phyloP scores from a whole-genome alignment of 2,113 vertebrate species.

The Eira barbara region DNA sequence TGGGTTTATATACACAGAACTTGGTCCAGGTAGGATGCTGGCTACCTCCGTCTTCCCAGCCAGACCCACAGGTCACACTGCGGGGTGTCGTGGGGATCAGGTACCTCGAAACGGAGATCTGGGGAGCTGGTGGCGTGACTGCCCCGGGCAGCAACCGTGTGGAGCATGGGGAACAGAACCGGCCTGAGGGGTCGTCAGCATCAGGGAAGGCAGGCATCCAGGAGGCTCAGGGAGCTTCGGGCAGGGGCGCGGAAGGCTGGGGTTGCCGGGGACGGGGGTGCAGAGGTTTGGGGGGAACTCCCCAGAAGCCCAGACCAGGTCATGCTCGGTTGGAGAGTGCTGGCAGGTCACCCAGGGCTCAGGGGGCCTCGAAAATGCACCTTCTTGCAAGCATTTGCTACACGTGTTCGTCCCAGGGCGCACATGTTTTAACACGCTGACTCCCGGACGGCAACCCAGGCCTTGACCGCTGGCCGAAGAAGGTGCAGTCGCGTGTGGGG shows the following conservation, averaged over 20 bases:
- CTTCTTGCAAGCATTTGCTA: neutral
- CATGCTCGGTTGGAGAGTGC: neutral
- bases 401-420: neutral
- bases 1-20: neutral
- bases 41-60: neutral
- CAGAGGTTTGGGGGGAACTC: neutral
- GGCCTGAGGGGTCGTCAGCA: too few relatives aligned
- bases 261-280: too few relatives aligned
- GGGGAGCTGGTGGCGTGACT: too few relatives aligned
- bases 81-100: accelerated
- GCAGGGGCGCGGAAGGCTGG: neutral
- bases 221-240: neutral
- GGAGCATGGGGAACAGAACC: too few relatives aligned
- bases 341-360: neutral
- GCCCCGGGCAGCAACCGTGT: too few relatives aligned
- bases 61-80: neutral
- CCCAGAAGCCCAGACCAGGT: neutral
- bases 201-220: too few relatives aligned
- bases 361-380: neutral
- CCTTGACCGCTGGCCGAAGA: neutral
- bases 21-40: too few relatives aligned
- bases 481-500: neutral
- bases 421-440: too few relatives aligned
- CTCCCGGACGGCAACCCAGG: neutral
- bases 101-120: accelerated